phyloP scores from a whole-genome alignment of 2,797 vertebrate genomes.

The Halcyon smyrnensis region DNA sequence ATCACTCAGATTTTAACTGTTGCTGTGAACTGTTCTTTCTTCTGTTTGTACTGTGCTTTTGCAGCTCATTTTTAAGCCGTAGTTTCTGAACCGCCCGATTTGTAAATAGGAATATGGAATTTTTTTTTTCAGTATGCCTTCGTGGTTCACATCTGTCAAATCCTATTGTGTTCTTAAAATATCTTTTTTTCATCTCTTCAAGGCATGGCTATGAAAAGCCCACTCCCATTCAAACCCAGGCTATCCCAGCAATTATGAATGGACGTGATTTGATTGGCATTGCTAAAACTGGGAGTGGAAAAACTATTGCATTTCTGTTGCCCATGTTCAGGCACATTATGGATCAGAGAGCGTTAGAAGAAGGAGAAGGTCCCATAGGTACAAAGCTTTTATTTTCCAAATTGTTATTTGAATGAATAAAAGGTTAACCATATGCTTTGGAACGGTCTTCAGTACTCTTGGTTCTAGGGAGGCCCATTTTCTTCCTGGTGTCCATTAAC shows the following conservation, averaged over 20 bases:
- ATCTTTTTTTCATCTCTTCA: neutral
- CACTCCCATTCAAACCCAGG: slow-evolving; percentile 96
- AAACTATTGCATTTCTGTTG: slow-evolving; percentile 96
- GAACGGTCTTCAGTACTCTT: neutral
- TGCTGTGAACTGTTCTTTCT: neutral
- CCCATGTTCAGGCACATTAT: slow-evolving; percentile 99
- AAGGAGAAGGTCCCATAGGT: slow-evolving; percentile 96
- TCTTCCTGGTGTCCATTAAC: neutral
- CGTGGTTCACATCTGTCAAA: neutral
- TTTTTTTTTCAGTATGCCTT: neutral
- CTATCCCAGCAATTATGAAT: slow-evolving; percentile 96
- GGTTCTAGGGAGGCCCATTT: neutral
- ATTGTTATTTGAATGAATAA: neutral
- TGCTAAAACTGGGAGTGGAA: slow-evolving; percentile 98
- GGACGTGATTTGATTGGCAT: slow-evolving; percentile 97
- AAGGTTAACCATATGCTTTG: neutral
- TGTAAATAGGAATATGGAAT: neutral
- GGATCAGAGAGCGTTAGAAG: slow-evolving; percentile 95
- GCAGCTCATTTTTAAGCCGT: neutral
- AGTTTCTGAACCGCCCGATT: no score
- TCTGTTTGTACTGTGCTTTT: neutral
- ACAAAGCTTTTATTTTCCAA: neutral
- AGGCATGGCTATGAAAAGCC: slow-evolving; percentile 97
- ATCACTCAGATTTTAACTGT: neutral
- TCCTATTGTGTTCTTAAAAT: neutral